Base-by-base conservation (phyloP, 2,797 vertebrate species). In the Antrozous pallidus region DNA sequence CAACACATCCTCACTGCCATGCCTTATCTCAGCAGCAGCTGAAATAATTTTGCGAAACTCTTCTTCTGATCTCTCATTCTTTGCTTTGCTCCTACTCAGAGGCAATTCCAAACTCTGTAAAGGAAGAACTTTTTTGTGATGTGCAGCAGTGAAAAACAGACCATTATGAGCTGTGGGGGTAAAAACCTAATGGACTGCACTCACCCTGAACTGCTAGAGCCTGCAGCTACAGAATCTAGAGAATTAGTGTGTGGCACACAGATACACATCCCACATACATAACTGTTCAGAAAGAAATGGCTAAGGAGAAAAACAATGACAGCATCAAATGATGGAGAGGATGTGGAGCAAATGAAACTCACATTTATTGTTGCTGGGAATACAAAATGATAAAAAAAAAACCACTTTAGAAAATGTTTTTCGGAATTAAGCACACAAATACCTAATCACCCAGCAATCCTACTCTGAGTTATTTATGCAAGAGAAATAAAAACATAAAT, bases 401-500 rank as follows among this genome's bases (percentile, higher is more conserved):
- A 12, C 3, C 28, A 65, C 18, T 26, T 45, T 38, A 7, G 20
- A 61, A 86, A 77, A n/a, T 26, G 73, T 92, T 86, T 65, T 95
- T 69, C 38, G 17, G 54, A 67, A 40, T 61, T 88, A n/a, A 51
- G 8, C 10, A 18, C 36, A 10, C 33, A 17, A 17, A 54, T 54
- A 14, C 47, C 22, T 69, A 73, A 63, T 69, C 12, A 91, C 22
- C 31, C 40, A 67, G n/a, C 16, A 69, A 12, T 40, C 70, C 42
- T 69, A 54, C 65, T 45, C 73, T 26, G n/a, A 38, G 17, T 24
- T 58, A 26, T 61, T 42, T 89, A 86, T 69, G 11, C 7, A 70
- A 78, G 17, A 88, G 11, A 77, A 90, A 58, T 28, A 11, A 90
- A 94, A 80, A 42, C 5, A 45, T 22, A 88, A 33, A 31, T 80